These are phyloP conservation scores for Bombyx mori DNA, from an alignment of 1,140 invertebrate genomes.

Conservation along the genomic window ASM3026992v2 NC_085130.1:6043001-6043500, in stretches of 20 bases:
- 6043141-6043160: constrained; percentile 47
- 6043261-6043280: constrained; percentile 22
- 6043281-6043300: constrained; percentile 46
- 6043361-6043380: not conserved
- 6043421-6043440: not conserved
- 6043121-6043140: constrained; percentile 54
- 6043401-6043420: not conserved
- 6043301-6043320: constrained; percentile 32
- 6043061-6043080: constrained; percentile 40
- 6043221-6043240: too few relatives aligned
- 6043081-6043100: constrained; percentile 43
- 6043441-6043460: too few relatives aligned
- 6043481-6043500: too few relatives aligned
- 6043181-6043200: constrained; percentile 33
- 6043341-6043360: not conserved
- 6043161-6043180: constrained; percentile 41
- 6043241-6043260: not conserved
- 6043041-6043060: constrained; percentile 40
- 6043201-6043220: not conserved
- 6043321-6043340: not conserved
- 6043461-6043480: too few relatives aligned
- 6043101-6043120: constrained; percentile 29
- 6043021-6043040: constrained; percentile 43
- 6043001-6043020: constrained; percentile 26
- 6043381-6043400: not conserved